Evolutionary conservation across 2,888 invertebrate genomes (phyloP).

Genomic region (Mythimna loreyi): DNA sequence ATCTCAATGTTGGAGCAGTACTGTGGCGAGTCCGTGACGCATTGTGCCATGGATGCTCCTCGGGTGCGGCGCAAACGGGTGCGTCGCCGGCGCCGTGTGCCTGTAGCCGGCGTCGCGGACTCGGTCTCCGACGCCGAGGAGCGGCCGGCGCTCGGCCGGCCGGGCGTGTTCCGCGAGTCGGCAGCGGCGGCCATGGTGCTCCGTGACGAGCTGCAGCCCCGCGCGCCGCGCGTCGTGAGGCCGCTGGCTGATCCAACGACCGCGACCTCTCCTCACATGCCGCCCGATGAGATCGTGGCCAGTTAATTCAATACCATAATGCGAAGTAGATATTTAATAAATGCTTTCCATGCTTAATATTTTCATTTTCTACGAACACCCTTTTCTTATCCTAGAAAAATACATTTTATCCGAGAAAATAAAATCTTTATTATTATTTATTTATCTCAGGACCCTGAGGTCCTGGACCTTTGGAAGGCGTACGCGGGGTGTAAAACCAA

Average conservation of each 20-base stretch:
- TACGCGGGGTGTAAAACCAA: too few species aligned
- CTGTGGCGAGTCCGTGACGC: constrained; percentile 11
- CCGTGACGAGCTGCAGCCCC: constrained; percentile 32
- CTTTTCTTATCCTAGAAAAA: not conserved
- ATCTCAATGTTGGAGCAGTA: constrained; percentile 57
- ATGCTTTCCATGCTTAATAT: not conserved
- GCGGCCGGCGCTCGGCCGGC: not conserved
- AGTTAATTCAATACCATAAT: not conserved
- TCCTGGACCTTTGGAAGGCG: too few species aligned
- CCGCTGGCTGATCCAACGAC: constrained; percentile 8
- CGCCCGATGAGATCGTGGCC: not conserved
- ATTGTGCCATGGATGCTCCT: constrained; percentile 8
- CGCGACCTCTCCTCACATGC: not conserved
- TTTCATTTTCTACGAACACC: not conserved
- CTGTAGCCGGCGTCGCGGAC: not conserved
- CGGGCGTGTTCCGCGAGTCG: not conserved
- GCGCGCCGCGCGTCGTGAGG: constrained; percentile 45
- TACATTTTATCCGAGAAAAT: too few species aligned
- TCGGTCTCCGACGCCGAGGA: not conserved
- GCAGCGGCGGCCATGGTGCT: constrained; percentile 11
- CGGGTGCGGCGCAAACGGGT: constrained; percentile 29
- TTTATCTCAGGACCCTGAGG: too few species aligned
- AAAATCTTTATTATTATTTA: not conserved
- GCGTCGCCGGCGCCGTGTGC: constrained; percentile 40
- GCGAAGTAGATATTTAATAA: not conserved